Evolutionary conservation across 2,113 vertebrate species (phyloP).

Genomic region (Menidia beryllina): DNA sequence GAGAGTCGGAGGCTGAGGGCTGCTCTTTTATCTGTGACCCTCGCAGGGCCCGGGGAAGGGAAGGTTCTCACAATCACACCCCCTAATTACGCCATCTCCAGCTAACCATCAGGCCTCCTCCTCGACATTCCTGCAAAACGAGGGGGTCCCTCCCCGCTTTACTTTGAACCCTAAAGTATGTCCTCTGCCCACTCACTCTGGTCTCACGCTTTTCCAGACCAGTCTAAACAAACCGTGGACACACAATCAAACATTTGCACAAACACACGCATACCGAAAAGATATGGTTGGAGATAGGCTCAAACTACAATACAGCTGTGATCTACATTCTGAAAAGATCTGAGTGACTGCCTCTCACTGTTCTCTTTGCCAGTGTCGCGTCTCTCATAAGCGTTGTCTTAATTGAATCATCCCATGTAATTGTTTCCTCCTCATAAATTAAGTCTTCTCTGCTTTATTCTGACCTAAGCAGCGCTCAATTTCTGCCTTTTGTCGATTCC

Average conservation of each 20-base stretch:
- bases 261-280: slow-evolving; percentile 65
- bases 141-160: slow-evolving; percentile 73
- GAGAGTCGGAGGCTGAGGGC: slow-evolving; percentile 47
- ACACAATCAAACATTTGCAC: slow-evolving; percentile 40
- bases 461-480: slow-evolving; percentile 25
- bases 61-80: slow-evolving; percentile 82
- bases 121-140: slow-evolving; percentile 76
- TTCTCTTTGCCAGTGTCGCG: slow-evolving; percentile 1
- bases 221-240: slow-evolving; percentile 80
- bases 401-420: slow-evolving; percentile 20
- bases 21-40: slow-evolving; percentile 79
- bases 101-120: slow-evolving; percentile 78
- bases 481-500: slow-evolving; percentile 6
- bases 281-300: slow-evolving; percentile 58
- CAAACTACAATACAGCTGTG: slow-evolving; percentile 22
- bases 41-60: slow-evolving; percentile 70
- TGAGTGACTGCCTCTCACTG: slow-evolving; percentile 18
- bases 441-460: background rate
- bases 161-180: slow-evolving; percentile 80
- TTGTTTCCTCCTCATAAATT: background rate
- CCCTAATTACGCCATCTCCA: slow-evolving; percentile 83
- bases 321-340: slow-evolving; percentile 16
- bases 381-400: background rate
- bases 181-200: slow-evolving; percentile 79
- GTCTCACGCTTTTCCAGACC: slow-evolving; percentile 78